A percentile compares a stretch with the other conserved stretches of the same genome.
These are phyloP conservation scores for Linnaemya vulpina DNA, from an alignment of 2,888 invertebrate species.

Conservation along the genomic window DNA sequence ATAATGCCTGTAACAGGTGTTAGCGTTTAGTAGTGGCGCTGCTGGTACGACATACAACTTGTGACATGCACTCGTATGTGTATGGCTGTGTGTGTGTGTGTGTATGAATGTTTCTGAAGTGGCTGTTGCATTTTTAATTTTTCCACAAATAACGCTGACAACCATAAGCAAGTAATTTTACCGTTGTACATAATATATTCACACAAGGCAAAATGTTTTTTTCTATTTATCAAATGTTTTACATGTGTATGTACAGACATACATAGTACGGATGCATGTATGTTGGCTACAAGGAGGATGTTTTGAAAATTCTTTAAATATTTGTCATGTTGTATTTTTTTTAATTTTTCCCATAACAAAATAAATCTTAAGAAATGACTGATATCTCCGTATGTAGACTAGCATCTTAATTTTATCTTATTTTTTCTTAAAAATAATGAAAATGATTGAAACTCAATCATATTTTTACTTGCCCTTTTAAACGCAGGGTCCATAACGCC, in stretches of 20 bases:
- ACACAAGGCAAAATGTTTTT: constrained; percentile 9
- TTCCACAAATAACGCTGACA: constrained; percentile 53
- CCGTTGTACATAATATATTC: constrained; percentile 37
- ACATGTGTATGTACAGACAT: background rate
- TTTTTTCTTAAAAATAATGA: too few species aligned
- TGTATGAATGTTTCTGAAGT: background rate
- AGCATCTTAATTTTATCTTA: too few species aligned
- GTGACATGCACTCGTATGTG: background rate
- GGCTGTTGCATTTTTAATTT: constrained; percentile 56
- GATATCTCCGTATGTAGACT: too few species aligned
- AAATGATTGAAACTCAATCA: too few species aligned
- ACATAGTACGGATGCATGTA: background rate
- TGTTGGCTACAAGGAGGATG: background rate
- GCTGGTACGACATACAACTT: background rate
- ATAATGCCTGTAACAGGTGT: constrained; percentile 15
- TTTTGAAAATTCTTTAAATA: background rate
- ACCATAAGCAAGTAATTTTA: constrained; percentile 65
- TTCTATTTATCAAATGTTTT: background rate
- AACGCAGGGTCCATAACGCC: too few species aligned
- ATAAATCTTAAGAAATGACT: background rate
- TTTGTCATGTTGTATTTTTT: too few species aligned
- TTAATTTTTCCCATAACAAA: background rate
- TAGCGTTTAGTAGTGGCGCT: constrained; percentile 4
- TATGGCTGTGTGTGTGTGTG: too few species aligned
- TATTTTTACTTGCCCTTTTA: too few species aligned